Conservation (phyloP, 2,888 invertebrate species). For the Drosophila nigricruria region DNA sequence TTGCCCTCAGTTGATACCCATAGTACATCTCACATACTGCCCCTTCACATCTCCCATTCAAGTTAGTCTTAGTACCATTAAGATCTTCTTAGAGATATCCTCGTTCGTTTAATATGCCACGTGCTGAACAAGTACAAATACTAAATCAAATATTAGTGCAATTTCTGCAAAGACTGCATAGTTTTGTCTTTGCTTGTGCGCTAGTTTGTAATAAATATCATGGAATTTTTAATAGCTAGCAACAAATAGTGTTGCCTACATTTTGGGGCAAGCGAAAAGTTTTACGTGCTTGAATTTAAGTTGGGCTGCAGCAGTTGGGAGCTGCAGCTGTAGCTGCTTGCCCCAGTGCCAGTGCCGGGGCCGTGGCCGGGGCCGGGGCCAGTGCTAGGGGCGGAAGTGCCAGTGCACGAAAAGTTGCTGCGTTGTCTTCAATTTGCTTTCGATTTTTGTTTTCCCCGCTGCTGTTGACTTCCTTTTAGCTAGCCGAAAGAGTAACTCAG, state of each 20-base stretch:
- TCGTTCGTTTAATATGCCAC: conserved; percentile 13
- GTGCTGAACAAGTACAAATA: conserved; percentile 8
- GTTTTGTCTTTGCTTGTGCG: conserved; percentile 39
- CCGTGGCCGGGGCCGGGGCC: background rate
- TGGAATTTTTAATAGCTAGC: conserved; percentile 74
- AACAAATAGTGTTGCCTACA: conserved; percentile 50
- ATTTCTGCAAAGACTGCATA: conserved; percentile 36
- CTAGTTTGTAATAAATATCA: conserved; percentile 67
- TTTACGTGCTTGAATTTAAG: conserved; percentile 73
- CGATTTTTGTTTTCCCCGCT: conserved; percentile 69
- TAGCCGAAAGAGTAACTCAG: conserved; percentile 19
- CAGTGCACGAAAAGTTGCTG: conserved; percentile 58
- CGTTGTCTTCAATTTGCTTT: conserved; percentile 79
- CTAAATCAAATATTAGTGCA: conserved; percentile 49
- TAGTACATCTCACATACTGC: too few relatives aligned
- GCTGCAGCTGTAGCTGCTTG: conserved; percentile 7
- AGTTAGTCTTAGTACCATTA: background rate
- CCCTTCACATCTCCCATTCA: background rate
- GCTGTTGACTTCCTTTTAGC: conserved; percentile 32
- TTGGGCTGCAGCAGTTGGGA: conserved; percentile 31
- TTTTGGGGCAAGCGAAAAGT: conserved; percentile 55
- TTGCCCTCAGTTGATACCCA: too few relatives aligned
- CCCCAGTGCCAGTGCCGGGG: too few relatives aligned
- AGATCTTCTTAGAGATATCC: background rate
- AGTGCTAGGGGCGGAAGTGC: conserved; percentile 54